Percentiles rank a stretch among this genome's conserved stretches.
Conservation (phyloP, 2,113 vertebrate species). For the Channa maculata region DNA sequence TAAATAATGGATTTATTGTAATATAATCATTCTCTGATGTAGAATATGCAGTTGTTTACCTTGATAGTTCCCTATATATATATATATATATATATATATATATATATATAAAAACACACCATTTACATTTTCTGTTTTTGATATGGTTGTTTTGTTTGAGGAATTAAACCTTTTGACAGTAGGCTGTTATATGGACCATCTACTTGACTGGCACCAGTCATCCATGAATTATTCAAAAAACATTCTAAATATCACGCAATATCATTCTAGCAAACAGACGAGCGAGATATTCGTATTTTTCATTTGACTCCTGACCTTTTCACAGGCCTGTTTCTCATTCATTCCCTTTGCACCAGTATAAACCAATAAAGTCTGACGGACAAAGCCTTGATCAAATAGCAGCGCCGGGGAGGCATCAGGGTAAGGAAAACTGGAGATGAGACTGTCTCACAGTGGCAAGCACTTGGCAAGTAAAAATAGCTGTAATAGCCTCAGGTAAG, state of each 20-base stretch:
- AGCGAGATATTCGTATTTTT: constrained; percentile 75
- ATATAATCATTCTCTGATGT: neutral
- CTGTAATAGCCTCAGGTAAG: constrained; percentile 71
- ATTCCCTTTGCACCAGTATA: constrained; percentile 70
- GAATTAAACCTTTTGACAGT: constrained; percentile 52
- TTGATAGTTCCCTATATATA: neutral
- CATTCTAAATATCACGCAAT: constrained; percentile 70
- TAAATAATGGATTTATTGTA: constrained; percentile 21
- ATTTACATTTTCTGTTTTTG: neutral
- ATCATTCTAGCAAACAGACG: constrained; percentile 69
- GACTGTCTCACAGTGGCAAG: constrained; percentile 66
- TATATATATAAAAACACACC: too few relatives aligned
- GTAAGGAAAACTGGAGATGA: constrained; percentile 59
- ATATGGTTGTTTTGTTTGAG: constrained; percentile 30
- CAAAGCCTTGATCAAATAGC: constrained; percentile 78
- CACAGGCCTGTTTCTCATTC: constrained; percentile 70
- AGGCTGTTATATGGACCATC: constrained; percentile 23
- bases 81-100: neutral
- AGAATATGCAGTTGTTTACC: neutral
- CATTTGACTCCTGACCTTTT: constrained; percentile 81
- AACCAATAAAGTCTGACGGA: constrained; percentile 76
- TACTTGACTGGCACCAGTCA: constrained; percentile 53
- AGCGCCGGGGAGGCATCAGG: constrained; percentile 45
- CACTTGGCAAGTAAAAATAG: constrained; percentile 74
- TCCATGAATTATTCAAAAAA: constrained; percentile 69